Evolutionary conservation across 2,113 vertebrate genomes (phyloP), one percentile per base, ranked within the genome.

Genomic region (Maccullochella peelii): DNA sequence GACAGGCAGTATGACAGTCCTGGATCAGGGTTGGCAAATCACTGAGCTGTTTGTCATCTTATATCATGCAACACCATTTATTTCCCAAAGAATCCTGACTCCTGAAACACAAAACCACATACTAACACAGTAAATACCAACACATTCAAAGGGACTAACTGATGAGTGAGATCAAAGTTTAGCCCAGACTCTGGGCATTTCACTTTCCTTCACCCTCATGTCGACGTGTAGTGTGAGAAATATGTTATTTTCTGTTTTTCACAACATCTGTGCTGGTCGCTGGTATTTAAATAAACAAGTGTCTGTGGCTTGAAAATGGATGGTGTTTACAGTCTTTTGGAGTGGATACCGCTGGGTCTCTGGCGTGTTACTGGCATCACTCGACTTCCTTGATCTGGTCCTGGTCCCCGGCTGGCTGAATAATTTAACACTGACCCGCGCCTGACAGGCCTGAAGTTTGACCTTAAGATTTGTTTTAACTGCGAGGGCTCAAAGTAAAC

Each of bases 371-470:
- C 86, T 92, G 89, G 88, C 89, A 91, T 93, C 80, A 76, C 75
- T 93, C 57, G 47, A 83, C 78, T 83, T 84, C 83, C 87, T 93
- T 94, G 89, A 93, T 94, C 90, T 85, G 82, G 78, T 91, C 77
- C 23, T 36, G 44, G 61, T 90, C 87, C 76, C 90, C 25, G 42
- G 58, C 85, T 69, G 69, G 72, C 65, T 95, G 86, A 93, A 95
- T 94, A 89, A 94, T 95, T 95, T 82, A 95, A 71, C 77, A 87
- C 74, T 92, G 93, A 94, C 93, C 93, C 74, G 16, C 70, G 88
- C 72, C 67, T 85, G 59, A 88, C 79, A 54, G 85, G 89, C 82
- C 87, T 93, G 85, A 90, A 93, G 89, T 94, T 91, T 95, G 93
- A 95, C 93, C 93, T 91, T 68, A 55, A 80, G 91, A 88, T 93